phyloP scores from a whole-genome alignment of 1,140 invertebrate species.

The Solen grandis region DNA sequence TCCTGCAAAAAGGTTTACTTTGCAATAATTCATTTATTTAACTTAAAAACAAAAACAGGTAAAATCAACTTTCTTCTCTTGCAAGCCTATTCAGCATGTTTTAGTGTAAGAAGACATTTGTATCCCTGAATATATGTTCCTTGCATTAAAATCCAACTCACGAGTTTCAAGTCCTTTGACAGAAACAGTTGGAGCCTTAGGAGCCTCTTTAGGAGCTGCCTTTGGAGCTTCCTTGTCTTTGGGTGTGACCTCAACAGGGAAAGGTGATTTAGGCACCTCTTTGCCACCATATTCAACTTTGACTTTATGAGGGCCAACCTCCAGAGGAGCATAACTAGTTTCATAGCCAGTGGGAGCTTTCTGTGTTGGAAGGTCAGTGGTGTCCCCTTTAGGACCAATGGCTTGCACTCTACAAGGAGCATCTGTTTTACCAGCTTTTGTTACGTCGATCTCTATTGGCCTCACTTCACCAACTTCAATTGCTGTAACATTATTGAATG shows the following conservation, averaged over 20 bases:
- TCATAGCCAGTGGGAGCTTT: constrained; percentile 88
- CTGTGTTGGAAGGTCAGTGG: constrained; percentile 83
- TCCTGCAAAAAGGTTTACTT: no score
- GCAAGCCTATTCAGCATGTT: no score
- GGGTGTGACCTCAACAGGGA: constrained; percentile 83
- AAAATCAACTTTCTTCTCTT: no score
- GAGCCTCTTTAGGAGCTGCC: constrained; percentile 81
- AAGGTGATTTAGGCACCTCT: constrained; percentile 76
- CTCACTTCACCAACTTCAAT: constrained; percentile 82
- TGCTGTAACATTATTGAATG: constrained; percentile 55
- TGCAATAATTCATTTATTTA: no score
- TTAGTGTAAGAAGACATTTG: no score
- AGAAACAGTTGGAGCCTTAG: no score
- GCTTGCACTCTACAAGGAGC: constrained; percentile 84
- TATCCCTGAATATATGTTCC: no score
- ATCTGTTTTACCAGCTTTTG: constrained; percentile 84
- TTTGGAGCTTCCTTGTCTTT: constrained; percentile 60
- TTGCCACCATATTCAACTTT: constrained; percentile 73
- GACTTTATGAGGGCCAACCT: constrained; percentile 85
- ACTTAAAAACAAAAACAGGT: no score
- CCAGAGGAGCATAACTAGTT: constrained; percentile 90
- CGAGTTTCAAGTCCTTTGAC: constrained; percentile 89
- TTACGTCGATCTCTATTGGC: constrained; percentile 91
- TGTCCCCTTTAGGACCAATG: constrained; percentile 76
- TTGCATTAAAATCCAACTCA: no score